These are phyloP conservation scores for Zaprionus obscuricornis DNA, from an alignment of 2,888 invertebrate genomes.

Conservation along the genomic window DNA sequence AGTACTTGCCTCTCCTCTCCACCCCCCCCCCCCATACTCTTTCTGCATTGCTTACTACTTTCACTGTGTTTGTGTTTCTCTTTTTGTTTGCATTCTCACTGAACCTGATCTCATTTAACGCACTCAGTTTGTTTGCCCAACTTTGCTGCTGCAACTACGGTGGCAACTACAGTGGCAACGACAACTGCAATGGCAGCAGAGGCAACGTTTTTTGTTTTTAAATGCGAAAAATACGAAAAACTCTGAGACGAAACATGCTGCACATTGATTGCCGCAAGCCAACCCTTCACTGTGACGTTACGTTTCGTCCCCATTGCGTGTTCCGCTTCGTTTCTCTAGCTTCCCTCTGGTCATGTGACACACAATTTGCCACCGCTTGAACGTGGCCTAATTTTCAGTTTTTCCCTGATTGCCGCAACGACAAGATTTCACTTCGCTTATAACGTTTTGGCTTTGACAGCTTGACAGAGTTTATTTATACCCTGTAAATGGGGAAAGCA, in stretches of 20 bases:
- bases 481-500: constrained; percentile 2
- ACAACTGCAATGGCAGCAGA: constrained; percentile 1
- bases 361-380: constrained; percentile 50
- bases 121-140: constrained; percentile 58
- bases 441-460: constrained; percentile 38
- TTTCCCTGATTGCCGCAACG: constrained; percentile 28
- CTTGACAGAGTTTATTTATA: constrained; percentile 15
- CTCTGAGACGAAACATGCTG: constrained; percentile 27
- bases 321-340: neutral
- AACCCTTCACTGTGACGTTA: too few relatives aligned
- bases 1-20: neutral
- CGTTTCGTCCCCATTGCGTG: neutral
- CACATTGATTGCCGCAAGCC: constrained; percentile 50
- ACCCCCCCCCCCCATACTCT: neutral
- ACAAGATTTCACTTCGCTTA: constrained; percentile 26
- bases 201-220: constrained; percentile 52
- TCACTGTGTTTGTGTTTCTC: neutral
- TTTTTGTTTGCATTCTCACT: constrained; percentile 29
- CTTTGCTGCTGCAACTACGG: too few relatives aligned
- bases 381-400: constrained; percentile 57
- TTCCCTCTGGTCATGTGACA: constrained; percentile 16
- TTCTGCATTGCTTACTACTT: neutral
- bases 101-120: constrained; percentile 71
- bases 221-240: constrained; percentile 38
- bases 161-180: too few relatives aligned